Evolutionary conservation across 2,113 vertebrate genomes (phyloP).

Genomic region (Labeo catla): DNA sequence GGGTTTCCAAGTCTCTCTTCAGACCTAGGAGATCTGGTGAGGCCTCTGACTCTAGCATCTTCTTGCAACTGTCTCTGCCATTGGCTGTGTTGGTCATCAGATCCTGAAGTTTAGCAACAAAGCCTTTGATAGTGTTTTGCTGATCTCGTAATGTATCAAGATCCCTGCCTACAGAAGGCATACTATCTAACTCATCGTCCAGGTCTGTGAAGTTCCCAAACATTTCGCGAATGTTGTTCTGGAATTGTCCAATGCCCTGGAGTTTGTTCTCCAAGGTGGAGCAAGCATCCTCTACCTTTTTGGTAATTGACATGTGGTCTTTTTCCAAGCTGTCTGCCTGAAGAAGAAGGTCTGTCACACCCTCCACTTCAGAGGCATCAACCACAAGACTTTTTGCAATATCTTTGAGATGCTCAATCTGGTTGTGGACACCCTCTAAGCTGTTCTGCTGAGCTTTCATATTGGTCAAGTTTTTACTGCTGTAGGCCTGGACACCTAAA

Average conservation of each 20-base stretch:
- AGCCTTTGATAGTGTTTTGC: conserved; percentile 80
- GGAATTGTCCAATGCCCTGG: conserved; percentile 95
- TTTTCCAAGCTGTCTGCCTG: conserved; percentile 83
- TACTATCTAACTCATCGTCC: conserved; percentile 94
- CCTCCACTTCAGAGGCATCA: conserved; percentile 83
- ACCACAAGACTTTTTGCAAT: conserved; percentile 86
- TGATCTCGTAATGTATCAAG: conserved; percentile 79
- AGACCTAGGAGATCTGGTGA: conserved; percentile 92
- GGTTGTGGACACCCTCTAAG: conserved; percentile 81
- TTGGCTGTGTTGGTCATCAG: conserved; percentile 83
- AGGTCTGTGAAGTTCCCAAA: conserved; percentile 91
- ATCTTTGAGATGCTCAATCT: conserved; percentile 80
- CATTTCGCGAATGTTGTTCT: conserved; percentile 95
- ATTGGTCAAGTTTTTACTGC: conserved; percentile 87
- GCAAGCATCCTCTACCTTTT: conserved; percentile 84
- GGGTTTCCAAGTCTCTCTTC: conserved; percentile 90
- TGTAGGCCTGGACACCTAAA: conserved; percentile 86
- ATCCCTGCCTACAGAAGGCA: conserved; percentile 88
- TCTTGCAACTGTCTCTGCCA: conserved; percentile 88
- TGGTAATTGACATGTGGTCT: conserved; percentile 79
- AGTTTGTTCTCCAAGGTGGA: conserved; percentile 89
- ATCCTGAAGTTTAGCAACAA: conserved; percentile 85
- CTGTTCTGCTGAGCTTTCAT: conserved; percentile 93
- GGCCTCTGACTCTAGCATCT: conserved; percentile 87
- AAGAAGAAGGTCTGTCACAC: conserved; percentile 86